Percentiles rank a stretch among this genome's conserved stretches.
These are phyloP conservation scores for Neotoxoptera formosana DNA, from an alignment of 1,140 invertebrate genomes.

Conservation along the genomic window DNA sequence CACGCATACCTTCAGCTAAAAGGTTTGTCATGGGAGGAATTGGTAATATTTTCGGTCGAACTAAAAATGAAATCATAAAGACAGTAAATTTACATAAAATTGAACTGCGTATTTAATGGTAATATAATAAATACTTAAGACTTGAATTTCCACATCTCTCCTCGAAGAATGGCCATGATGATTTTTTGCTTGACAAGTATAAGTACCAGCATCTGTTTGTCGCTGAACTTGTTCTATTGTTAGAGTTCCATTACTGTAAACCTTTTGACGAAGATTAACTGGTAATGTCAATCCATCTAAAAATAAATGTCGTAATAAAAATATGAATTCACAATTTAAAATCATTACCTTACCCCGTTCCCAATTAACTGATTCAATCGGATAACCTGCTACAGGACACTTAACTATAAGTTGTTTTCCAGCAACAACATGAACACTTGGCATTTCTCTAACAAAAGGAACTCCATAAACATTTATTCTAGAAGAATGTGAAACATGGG, in stretches of 20 bases:
- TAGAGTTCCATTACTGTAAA: constrained; percentile 86
- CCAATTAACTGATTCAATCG: constrained; percentile 87
- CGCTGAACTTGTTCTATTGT: constrained; percentile 83
- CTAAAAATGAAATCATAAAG: constrained; percentile 66
- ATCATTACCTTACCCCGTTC: constrained; percentile 74
- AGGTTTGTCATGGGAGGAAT: constrained; percentile 82
- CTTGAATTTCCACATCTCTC: constrained; percentile 83
- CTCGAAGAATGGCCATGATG: constrained; percentile 80
- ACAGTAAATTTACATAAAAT: constrained; percentile 60
- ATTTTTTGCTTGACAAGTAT: constrained; percentile 89
- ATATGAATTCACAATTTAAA: neutral
- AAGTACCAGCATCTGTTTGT: constrained; percentile 80
- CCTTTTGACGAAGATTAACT: constrained; percentile 84
- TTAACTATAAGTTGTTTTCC: constrained; percentile 85
- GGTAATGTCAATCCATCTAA: constrained; percentile 82
- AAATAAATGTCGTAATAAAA: constrained; percentile 57
- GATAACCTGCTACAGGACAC: constrained; percentile 93
- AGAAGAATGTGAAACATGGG: constrained; percentile 78
- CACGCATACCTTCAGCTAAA: constrained; percentile 88
- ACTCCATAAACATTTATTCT: constrained; percentile 89
- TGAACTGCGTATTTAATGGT: neutral
- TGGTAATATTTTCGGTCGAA: constrained; percentile 86
- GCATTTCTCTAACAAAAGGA: constrained; percentile 89
- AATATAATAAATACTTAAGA: constrained; percentile 63
- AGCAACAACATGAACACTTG: constrained; percentile 88